Conservation (phyloP, 2,888 invertebrate species). For the Drosophila suboccidentalis region DNA sequence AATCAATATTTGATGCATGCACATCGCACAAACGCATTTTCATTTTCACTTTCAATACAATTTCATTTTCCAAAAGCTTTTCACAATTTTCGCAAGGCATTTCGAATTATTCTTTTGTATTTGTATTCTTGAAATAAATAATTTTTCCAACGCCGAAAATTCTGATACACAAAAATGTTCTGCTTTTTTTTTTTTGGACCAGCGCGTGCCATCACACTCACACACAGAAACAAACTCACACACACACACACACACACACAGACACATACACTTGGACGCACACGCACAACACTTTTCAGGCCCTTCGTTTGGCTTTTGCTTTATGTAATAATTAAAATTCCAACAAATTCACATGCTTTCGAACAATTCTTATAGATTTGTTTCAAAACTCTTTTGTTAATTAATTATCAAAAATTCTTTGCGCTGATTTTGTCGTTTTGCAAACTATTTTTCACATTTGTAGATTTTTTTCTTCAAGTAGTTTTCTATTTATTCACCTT, state of each 20-base stretch:
- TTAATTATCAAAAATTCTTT: constrained; percentile 12
- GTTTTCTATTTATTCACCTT: constrained; percentile 69
- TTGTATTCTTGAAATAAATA: constrained; percentile 1
- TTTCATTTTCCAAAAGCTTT: constrained; percentile 13
- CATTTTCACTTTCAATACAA: constrained; percentile 61
- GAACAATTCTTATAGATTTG: constrained; percentile 25
- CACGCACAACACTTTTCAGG: constrained; percentile 67
- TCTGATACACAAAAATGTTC: constrained; percentile 76
- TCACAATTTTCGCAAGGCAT: constrained; percentile 15
- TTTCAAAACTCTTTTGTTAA: constrained; percentile 23
- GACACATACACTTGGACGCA: constrained; percentile 35
- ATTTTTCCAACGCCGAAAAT: constrained; percentile 50
- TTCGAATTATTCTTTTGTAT: neutral
- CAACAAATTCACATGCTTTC: constrained; percentile 23
- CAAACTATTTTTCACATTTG: constrained; percentile 30
- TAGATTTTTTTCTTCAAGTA: constrained; percentile 34
- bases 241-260: constrained; percentile 25
- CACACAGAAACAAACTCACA: constrained; percentile 24
- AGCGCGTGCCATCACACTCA: constrained; percentile 64
- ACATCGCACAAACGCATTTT: constrained; percentile 58
- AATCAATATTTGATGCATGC: constrained; percentile 68
- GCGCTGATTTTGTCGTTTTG: constrained; percentile 28
- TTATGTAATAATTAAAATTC: constrained; percentile 69
- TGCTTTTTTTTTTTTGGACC: constrained; percentile 66
- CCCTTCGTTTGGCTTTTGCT: constrained; percentile 57